Conservation (phyloP, 2,113 vertebrate species). For the Callithrix jacchus region DNA sequence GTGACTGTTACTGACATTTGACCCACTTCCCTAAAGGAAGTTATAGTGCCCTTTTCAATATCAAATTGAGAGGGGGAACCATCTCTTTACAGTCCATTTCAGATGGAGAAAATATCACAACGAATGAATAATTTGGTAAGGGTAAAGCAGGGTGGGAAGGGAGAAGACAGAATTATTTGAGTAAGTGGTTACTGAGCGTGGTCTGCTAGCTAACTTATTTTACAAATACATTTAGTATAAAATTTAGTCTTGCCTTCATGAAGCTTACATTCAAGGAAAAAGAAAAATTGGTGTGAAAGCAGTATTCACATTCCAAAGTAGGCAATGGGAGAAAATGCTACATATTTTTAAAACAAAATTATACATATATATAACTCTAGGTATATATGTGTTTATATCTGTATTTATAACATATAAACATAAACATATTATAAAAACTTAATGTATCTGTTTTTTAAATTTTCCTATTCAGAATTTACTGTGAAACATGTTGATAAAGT, state of each 20-base stretch:
- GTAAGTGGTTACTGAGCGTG: neutral
- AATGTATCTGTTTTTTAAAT: neutral
- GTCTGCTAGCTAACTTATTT: neutral
- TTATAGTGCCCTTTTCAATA: neutral
- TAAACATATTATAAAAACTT: neutral
- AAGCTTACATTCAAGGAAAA: neutral
- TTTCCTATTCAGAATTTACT: neutral
- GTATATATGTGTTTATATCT: neutral
- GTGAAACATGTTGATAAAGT: neutral
- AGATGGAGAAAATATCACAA: neutral
- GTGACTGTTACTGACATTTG: fast-evolving
- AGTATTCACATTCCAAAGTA: neutral
- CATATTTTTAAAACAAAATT: neutral
- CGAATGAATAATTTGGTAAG: neutral
- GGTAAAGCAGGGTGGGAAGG: neutral
- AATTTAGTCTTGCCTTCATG: neutral
- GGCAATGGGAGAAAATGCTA: neutral
- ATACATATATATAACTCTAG: neutral
- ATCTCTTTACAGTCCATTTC: neutral
- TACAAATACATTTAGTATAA: neutral
- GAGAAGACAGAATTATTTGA: neutral
- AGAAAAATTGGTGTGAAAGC: neutral
- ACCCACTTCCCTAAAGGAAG: neutral
- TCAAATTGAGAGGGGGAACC: neutral
- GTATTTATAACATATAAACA: neutral